Conservation (phyloP, 2,113 vertebrate species). For the Heterotilapia buettikoferi region DNA sequence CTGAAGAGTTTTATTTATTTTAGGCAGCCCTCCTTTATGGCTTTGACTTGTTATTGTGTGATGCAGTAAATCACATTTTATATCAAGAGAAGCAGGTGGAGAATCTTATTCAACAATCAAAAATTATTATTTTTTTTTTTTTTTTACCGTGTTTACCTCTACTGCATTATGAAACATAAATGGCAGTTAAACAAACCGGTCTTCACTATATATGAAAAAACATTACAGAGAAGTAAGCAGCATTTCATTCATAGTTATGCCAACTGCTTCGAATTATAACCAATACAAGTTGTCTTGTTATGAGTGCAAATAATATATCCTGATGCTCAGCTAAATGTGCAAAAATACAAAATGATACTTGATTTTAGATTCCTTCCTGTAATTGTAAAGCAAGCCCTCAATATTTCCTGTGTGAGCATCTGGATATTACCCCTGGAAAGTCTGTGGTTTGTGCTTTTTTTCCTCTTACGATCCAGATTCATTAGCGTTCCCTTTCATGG, state of each 20-base stretch:
- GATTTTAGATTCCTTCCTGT: neutral
- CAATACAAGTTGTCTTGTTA: neutral
- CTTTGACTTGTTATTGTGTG: neutral
- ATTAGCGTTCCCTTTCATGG: slow-evolving; percentile 3
- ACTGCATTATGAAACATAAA: neutral
- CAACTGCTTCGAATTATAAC: neutral
- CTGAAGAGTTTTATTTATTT: neutral
- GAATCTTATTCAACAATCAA: neutral
- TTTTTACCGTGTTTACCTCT: neutral
- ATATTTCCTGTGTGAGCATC: neutral
- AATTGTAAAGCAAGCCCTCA: neutral
- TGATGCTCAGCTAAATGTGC: neutral
- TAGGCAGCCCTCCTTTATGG: neutral
- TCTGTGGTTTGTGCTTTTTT: neutral
- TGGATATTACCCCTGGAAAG: neutral
- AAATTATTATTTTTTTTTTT: accelerated
- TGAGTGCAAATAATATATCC: neutral
- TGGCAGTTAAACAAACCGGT: neutral
- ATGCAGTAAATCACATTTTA: neutral
- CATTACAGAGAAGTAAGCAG: neutral
- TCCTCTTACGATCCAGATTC: neutral
- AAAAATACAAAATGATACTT: neutral
- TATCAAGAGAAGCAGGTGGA: neutral
- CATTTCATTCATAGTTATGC: neutral
- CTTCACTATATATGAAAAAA: neutral